Percentiles rank a stretch among this genome's conserved stretches.
Evolutionary conservation across 1,140 invertebrate species (phyloP).

Genomic region (Bacillus rossius): DNA sequence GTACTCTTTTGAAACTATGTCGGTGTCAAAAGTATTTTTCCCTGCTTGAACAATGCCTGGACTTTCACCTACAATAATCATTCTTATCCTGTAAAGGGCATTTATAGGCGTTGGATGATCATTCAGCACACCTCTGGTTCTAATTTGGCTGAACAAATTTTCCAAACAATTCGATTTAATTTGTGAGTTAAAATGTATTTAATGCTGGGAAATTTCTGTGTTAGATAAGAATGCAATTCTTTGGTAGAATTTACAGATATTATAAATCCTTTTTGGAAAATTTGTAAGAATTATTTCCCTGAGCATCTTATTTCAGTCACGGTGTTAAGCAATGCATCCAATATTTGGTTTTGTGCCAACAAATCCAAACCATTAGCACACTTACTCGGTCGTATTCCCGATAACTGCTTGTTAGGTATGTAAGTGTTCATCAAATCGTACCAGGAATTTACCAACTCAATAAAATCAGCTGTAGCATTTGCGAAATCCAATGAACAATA

Average conservation of each 20-base stretch:
- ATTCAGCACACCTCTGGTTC: not conserved
- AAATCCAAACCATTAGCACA: conserved; percentile 13
- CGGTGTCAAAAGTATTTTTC: conserved; percentile 1
- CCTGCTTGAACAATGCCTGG: conserved; percentile 16
- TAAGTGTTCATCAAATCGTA: conserved; percentile 20
- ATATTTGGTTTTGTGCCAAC: conserved; percentile 11
- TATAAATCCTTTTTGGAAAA: conserved; percentile 24
- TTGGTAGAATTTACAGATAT: conserved; percentile 6
- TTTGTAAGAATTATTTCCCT: conserved; percentile 17
- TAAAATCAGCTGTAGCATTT: conserved; percentile 12
- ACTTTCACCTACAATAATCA: conserved; percentile 22
- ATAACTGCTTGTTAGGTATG: not conserved
- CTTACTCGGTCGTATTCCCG: conserved; percentile 4
- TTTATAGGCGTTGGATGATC: conserved; percentile 13
- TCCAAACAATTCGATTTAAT: conserved; percentile 21
- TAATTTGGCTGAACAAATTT: conserved; percentile 14
- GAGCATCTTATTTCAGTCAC: conserved; percentile 16
- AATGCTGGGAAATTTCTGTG: too few relatives aligned
- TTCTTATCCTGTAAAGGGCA: conserved; percentile 11
- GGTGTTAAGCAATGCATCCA: conserved; percentile 10
- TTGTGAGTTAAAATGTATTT: conserved; percentile 10
- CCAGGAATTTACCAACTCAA: conserved; percentile 19
- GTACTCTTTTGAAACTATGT: too few relatives aligned
- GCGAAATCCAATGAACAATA: conserved; percentile 5
- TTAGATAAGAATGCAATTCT: too few relatives aligned